Conservation (phyloP, 53 echinoderm and acorn worm species). For the Mesocentrotus franciscanus region DNA sequence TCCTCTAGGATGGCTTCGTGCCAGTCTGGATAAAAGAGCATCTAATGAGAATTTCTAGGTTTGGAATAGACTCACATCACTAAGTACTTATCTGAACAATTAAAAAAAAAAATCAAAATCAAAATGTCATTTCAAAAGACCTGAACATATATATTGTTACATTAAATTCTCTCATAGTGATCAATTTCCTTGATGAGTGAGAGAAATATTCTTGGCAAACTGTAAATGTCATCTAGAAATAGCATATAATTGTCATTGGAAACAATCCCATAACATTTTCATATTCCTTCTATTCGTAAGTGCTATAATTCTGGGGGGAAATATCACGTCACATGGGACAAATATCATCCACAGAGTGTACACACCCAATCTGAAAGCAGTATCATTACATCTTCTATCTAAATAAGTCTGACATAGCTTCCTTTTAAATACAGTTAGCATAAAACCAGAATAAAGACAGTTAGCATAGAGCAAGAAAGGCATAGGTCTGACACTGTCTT, state of each 20-base stretch:
- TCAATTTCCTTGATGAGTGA: background rate
- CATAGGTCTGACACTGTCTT: background rate
- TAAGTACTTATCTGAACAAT: background rate
- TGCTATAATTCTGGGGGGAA: no score
- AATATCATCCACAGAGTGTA: no score
- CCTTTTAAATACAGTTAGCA: no score
- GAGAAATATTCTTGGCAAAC: background rate
- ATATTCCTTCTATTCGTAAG: background rate
- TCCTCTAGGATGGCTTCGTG: constrained; percentile 3
- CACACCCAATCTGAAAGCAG: no score
- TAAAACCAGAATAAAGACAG: no score
- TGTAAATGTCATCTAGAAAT: constrained; percentile 19
- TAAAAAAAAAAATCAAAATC: background rate
- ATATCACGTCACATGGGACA: no score
- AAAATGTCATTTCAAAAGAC: background rate
- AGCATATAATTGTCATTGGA: background rate
- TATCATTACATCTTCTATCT: no score
- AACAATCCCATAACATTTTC: background rate
- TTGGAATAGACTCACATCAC: background rate
- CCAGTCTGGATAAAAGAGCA: background rate
- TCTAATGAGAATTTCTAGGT: background rate
- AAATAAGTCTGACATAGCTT: no score
- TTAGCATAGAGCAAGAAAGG: no score
- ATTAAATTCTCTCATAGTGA: background rate
- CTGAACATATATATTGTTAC: background rate